These are phyloP conservation scores for Prorops nasuta DNA, from an alignment of 1,140 invertebrate species.

Conservation along the genomic window DNA sequence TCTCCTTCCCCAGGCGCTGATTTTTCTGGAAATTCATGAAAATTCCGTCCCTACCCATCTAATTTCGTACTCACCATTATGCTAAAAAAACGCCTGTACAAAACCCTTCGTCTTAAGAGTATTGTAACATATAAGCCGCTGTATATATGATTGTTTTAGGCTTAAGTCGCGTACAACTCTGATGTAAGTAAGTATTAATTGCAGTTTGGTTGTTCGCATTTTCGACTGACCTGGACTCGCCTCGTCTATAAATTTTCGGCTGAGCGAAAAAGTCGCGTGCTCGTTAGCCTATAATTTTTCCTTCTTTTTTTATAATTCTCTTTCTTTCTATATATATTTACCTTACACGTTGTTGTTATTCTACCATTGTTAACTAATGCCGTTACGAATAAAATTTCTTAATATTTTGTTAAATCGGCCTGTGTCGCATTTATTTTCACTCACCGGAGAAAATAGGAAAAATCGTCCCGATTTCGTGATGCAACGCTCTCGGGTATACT, in stretches of 20 bases:
- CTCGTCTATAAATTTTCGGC: neutral
- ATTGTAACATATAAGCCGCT: slow-evolving; percentile 49
- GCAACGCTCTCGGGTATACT: neutral
- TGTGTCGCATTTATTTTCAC: slow-evolving; percentile 4
- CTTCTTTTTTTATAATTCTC: slow-evolving; percentile 17
- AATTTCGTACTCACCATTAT: neutral
- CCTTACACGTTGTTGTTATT: slow-evolving; percentile 42
- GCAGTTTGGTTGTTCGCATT: slow-evolving; percentile 15
- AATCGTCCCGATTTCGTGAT: neutral
- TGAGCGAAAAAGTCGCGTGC: no score
- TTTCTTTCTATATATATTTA: slow-evolving; percentile 30
- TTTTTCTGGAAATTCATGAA: neutral
- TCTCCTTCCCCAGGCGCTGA: slow-evolving; percentile 39
- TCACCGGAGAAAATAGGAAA: neutral
- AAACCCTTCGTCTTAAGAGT: slow-evolving; percentile 10
- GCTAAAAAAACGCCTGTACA: neutral
- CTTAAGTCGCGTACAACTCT: neutral
- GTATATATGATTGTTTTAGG: slow-evolving; percentile 45
- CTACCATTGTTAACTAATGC: slow-evolving; percentile 44
- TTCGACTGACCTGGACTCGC: neutral
- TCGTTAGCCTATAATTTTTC: no score
- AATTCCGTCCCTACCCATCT: no score
- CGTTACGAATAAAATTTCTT: slow-evolving; percentile 44
- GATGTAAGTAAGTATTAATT: slow-evolving; percentile 3
- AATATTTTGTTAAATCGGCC: slow-evolving; percentile 42